A percentile compares a stretch with the other conserved stretches of the same genome.
Evolutionary conservation across 2,888 invertebrate genomes (phyloP).

Genomic region (Neocrepidodera transversa): DNA sequence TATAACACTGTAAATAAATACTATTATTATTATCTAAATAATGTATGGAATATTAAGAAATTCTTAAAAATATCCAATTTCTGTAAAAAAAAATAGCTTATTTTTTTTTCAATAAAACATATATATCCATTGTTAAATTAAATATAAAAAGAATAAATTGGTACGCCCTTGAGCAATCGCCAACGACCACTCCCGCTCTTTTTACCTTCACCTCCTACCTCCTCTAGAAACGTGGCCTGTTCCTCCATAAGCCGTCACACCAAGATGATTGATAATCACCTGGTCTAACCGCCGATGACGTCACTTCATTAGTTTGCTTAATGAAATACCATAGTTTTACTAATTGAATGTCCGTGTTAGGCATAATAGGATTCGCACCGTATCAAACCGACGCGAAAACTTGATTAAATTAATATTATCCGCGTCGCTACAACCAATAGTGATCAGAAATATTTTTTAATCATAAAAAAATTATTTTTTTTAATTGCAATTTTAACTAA

Average conservation of each 20-base stretch:
- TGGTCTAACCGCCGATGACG: constrained; percentile 57
- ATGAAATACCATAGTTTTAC: constrained; percentile 61
- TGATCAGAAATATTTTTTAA: not conserved
- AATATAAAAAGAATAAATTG: not conserved
- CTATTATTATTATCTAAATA: too few species aligned
- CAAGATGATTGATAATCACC: constrained; percentile 60
- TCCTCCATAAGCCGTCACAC: constrained; percentile 29
- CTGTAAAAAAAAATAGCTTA: too few species aligned
- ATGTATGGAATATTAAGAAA: too few species aligned
- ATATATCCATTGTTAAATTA: not conserved
- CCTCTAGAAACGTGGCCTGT: constrained; percentile 15
- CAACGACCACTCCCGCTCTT: not conserved
- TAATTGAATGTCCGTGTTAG: constrained; percentile 61
- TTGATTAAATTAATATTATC: constrained; percentile 54
- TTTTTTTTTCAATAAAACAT: not conserved
- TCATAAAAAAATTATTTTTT: not conserved
- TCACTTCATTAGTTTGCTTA: constrained; percentile 60
- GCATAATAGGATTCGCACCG: constrained; percentile 60
- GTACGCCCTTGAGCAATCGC: constrained; percentile 2
- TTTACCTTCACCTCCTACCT: too few species aligned
- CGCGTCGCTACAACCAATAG: constrained; percentile 24
- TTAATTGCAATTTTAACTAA: not conserved
- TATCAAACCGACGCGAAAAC: constrained; percentile 53
- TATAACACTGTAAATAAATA: too few species aligned
- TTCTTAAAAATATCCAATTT: too few species aligned